Base-by-base conservation (phyloP, 2,888 invertebrate genomes). In the Autographa pulchrina region DNA sequence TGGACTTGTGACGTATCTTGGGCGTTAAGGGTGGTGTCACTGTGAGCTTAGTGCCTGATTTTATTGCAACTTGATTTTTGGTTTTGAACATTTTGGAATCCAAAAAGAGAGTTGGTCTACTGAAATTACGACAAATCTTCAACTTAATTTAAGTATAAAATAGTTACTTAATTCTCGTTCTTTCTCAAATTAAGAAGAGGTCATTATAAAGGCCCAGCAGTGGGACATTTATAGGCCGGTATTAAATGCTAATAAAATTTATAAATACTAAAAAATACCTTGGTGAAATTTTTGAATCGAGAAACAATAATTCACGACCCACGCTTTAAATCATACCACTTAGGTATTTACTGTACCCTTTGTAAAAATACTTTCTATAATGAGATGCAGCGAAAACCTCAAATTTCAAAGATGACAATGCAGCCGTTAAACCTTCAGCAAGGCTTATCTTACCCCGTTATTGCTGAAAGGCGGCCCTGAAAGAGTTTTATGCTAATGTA, bases 1-100 rank as follows among this genome's bases (percentile, higher is more conserved):
- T 71, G 78, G 59, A 69, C 66, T 64, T 56, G 75, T 14, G 72
- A 68, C 59, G 75, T 41, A 54, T 78, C 79, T 78, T 60, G 63
- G 32, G 13, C 65, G 54, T 54, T 62, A 43, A 63, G 68, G 72
- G 52, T 52, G 54, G 54, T 56, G 56, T n/a, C 13, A 9, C 14
- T 18, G 54, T 54, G 71, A 65, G 62, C 62, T 14, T n/a, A 16
- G 16, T 41, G 58, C 20, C 60, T 43, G 8, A 65, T 41, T 60
- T 63, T 6, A 6, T 14, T 43, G 43, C 3, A 16, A 0, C 2
- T 14, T 41, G 3, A 4, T 43, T 43, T 31, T 6, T 20, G 32
- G 2, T 48, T 8, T 25, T 13, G 6, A 20, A n/a, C 1, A 16
- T 3, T 43, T 54, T 61, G 20, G 0, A 5, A 18, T 14, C 18